Evolutionary conservation across 2,888 invertebrate genomes (phyloP).

Genomic region (Drosophila cyrtoloma): DNA sequence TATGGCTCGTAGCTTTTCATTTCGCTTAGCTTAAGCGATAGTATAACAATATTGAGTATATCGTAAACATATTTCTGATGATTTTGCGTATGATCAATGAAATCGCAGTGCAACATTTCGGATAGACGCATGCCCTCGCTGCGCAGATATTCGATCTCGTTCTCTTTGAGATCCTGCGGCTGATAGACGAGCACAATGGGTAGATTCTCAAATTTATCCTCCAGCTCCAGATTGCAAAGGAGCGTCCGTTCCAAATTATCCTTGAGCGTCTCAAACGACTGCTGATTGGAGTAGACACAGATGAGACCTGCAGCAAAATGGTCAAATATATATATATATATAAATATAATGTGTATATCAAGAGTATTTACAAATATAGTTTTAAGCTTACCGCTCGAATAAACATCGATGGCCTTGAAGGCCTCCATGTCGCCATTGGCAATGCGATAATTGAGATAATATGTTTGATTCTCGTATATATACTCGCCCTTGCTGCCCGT

Average conservation of each 20-base stretch:
- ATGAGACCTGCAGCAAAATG: constrained; percentile 88
- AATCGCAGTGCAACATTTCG: constrained; percentile 88
- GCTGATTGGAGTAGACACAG: constrained; percentile 95
- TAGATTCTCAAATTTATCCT: constrained; percentile 94
- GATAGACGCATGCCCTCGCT: constrained; percentile 96
- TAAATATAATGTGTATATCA: not conserved
- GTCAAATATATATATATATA: not conserved
- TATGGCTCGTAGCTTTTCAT: constrained; percentile 84
- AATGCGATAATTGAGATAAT: constrained; percentile 93
- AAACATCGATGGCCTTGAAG: constrained; percentile 93
- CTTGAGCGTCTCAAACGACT: constrained; percentile 96
- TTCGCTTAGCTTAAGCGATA: constrained; percentile 84
- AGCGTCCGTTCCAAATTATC: constrained; percentile 96
- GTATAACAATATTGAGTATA: constrained; percentile 85
- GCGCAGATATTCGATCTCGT: constrained; percentile 93
- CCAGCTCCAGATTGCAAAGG: constrained; percentile 94
- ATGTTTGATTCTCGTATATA: constrained; percentile 91
- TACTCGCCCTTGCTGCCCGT: constrained; percentile 94
- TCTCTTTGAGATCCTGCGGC: constrained; percentile 92
- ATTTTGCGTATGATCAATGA: constrained; percentile 85
- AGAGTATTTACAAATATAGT: not conserved
- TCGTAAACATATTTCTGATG: constrained; percentile 85
- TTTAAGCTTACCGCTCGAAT: constrained; percentile 91
- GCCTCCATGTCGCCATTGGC: constrained; percentile 95
- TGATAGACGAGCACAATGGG: constrained; percentile 96